Conservation (phyloP, 2,113 vertebrate genomes). For the Scomber japonicus region DNA sequence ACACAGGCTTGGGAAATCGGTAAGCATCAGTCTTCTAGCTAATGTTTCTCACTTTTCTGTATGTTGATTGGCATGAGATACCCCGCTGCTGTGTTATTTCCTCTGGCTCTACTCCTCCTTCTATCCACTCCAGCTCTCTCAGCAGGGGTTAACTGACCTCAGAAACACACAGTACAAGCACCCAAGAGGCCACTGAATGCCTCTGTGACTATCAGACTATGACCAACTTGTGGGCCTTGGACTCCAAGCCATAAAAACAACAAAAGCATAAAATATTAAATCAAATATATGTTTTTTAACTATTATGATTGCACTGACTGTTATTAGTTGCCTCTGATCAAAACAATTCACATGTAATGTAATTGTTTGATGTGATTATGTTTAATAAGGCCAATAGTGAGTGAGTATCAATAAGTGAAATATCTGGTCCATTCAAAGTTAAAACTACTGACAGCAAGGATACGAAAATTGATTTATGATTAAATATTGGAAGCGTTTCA, state of each 20-base stretch:
- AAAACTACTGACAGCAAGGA: not conserved
- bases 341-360: not conserved
- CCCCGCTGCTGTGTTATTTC: slow-evolving; percentile 82
- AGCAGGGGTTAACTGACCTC: slow-evolving; percentile 73
- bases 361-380: slow-evolving; percentile 1
- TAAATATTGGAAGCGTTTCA: not conserved
- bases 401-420: not conserved
- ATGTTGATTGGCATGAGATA: slow-evolving; percentile 76
- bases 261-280: slow-evolving; percentile 4
- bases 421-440: not conserved
- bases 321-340: not conserved
- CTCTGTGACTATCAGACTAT: slow-evolving; percentile 58
- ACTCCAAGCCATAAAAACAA: slow-evolving; percentile 20
- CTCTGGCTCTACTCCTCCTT: slow-evolving; percentile 68
- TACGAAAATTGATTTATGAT: not conserved
- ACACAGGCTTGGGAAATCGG: slow-evolving; percentile 58
- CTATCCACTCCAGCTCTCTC: slow-evolving; percentile 64
- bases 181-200: slow-evolving; percentile 61
- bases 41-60: slow-evolving; percentile 70
- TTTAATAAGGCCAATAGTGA: not conserved
- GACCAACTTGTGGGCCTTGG: slow-evolving; percentile 49
- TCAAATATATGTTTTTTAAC: slow-evolving; percentile 13
- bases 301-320: not conserved
- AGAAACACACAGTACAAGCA: slow-evolving; percentile 66
- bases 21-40: slow-evolving; percentile 52